These are phyloP conservation scores for Cephalotes varians DNA, from an alignment of 2,888 invertebrate species.

Conservation along the genomic window DNA sequence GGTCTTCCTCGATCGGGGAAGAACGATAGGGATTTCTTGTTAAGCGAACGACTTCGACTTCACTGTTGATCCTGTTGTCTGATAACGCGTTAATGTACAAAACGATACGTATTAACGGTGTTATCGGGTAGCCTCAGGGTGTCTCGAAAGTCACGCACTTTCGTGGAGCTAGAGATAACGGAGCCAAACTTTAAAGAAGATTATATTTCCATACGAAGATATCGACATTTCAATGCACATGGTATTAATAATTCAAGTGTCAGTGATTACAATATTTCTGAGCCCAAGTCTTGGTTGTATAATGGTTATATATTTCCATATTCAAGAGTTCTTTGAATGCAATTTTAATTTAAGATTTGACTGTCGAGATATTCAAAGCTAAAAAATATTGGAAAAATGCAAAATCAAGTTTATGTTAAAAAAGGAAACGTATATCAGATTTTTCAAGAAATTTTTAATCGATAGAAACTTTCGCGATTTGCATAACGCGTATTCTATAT, in stretches of 20 bases:
- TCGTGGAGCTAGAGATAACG: neutral
- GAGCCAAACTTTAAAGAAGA: neutral
- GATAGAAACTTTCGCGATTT: neutral
- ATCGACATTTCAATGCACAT: neutral
- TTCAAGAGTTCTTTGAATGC: neutral
- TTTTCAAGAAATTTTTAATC: neutral
- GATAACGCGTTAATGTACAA: slow-evolving; percentile 17
- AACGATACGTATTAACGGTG: slow-evolving; percentile 10
- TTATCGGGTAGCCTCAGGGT: slow-evolving; percentile 24
- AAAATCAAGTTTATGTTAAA: neutral
- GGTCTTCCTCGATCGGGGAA: neutral
- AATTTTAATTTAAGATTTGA: neutral
- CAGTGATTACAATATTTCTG: neutral
- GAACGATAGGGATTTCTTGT: neutral
- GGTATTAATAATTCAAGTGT: neutral
- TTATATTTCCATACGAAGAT: neutral
- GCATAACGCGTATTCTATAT: neutral
- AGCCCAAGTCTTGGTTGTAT: neutral
- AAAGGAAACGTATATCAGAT: neutral
- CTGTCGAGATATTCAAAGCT: neutral
- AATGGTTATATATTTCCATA: neutral
- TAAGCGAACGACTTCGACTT: neutral
- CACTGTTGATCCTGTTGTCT: neutral
- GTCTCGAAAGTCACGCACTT: slow-evolving; percentile 37
- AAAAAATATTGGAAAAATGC: neutral